Conservation (phyloP, 2,888 invertebrate species). For the Nymphalis c-album region DNA sequence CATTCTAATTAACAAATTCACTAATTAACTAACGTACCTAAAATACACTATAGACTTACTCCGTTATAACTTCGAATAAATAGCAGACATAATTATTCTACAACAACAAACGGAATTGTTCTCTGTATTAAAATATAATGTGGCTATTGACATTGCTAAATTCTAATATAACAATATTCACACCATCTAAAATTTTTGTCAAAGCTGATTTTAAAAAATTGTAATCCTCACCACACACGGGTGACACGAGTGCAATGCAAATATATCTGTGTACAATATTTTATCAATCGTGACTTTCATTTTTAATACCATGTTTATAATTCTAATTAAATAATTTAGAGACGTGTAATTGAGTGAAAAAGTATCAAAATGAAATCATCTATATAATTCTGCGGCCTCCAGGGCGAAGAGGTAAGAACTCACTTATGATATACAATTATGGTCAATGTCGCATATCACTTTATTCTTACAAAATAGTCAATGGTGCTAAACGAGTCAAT, state of each 20-base stretch:
- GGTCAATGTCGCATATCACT: too few relatives aligned
- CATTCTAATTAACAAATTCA: conserved; percentile 18
- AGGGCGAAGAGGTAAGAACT: too few relatives aligned
- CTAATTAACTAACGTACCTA: conserved; percentile 18
- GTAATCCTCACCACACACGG: not conserved
- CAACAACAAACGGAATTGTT: conserved; percentile 10
- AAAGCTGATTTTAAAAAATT: not conserved
- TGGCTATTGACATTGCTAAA: not conserved
- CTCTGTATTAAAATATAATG: conserved; percentile 4
- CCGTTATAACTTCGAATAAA: conserved; percentile 7
- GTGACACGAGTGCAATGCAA: too few relatives aligned
- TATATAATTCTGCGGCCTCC: too few relatives aligned
- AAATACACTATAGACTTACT: not conserved
- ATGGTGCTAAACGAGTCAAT: too few relatives aligned
- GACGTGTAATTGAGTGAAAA: not conserved
- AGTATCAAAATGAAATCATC: not conserved
- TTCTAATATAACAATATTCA: not conserved
- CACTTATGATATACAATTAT: too few relatives aligned
- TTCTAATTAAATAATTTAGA: not conserved
- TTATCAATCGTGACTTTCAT: not conserved
- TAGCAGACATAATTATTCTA: conserved; percentile 1
- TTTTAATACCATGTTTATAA: not conserved
- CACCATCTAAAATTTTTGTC: not conserved
- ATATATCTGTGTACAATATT: too few relatives aligned
- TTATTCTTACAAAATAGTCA: too few relatives aligned